Base-by-base conservation (phyloP, 2,113 vertebrate species). In the Chaetura pelagica region DNA sequence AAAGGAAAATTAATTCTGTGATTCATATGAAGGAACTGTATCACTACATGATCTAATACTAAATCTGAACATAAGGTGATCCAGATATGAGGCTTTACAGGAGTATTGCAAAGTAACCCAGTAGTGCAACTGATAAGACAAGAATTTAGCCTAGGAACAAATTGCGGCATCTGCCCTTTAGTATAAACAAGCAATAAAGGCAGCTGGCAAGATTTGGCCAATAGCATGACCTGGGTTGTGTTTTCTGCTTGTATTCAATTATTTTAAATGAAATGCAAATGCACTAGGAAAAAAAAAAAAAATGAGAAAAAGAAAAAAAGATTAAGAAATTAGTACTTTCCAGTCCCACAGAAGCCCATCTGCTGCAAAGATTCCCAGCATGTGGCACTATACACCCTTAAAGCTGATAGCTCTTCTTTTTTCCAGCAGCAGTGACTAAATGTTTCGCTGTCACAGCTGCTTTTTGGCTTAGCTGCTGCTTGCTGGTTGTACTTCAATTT, bases 401-500 rank as follows among this genome's bases (percentile, higher is more conserved):
- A 29, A 32, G 83, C 44, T 23, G 77, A 95, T 17, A 93, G 62
- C 44, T 86, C 75, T 93, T 93, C 80, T 78, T 90, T 42, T 96
- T 96, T 90, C 44, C 76, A 94, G 73, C 54, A 96, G 73, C 72
- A 93, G 64, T 63, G 62, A 97, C 89, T 95, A 86, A 97, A 96
- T 87, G 66, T 93, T 96, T 96, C 92, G 84, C 66, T 84, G 49
- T 35, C 69, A 76, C 78, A 92, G 82, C 88, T 96, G 85, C 78
- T 96, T 86, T 91, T 94, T 95, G 84, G 75, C 90, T 97, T 96
- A 89, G 92, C 90, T 97, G 89, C 86, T 94, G 24, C 89, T 95
- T 6, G 29, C 62, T 90, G 63, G 87, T 95, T 95, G 82, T 87
- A 85, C 96, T 98, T 97, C 97, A 97, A 97, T 98, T 97, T 97